Evolutionary conservation across 1,140 invertebrate species (phyloP).

Genomic region (Sitobion miscanthi): DNA sequence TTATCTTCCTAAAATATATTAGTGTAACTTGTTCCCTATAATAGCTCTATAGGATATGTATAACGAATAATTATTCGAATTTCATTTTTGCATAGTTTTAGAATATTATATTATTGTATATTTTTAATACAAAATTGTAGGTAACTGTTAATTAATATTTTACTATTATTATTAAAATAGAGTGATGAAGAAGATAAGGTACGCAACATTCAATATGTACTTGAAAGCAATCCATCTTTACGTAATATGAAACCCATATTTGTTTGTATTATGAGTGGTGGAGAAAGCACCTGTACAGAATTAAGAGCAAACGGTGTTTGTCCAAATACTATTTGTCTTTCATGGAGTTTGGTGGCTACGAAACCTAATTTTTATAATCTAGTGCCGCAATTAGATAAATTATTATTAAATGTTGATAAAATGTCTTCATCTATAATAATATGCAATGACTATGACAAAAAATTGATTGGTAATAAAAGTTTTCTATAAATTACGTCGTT

Average conservation of each 20-base stretch:
- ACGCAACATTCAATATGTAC: constrained; percentile 23
- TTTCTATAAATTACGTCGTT: background rate
- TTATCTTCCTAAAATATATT: background rate
- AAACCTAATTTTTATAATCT: background rate
- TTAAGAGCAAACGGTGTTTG: constrained; percentile 20
- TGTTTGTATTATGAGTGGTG: constrained; percentile 27
- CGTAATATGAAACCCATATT: background rate
- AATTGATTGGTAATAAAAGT: background rate
- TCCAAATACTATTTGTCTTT: constrained; percentile 14
- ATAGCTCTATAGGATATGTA: too few species aligned
- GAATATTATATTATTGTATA: background rate
- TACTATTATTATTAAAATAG: background rate
- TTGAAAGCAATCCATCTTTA: background rate
- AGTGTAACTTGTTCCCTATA: background rate
- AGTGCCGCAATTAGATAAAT: background rate
- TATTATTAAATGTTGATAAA: background rate
- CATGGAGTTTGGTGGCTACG: constrained; percentile 3
- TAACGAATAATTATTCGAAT: background rate
- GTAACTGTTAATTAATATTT: background rate
- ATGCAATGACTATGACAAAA: background rate
- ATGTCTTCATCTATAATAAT: background rate
- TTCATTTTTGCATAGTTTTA: background rate
- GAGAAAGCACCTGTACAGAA: background rate
- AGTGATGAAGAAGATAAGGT: background rate
- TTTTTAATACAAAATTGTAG: background rate